phyloP scores from a whole-genome alignment of 2,113 vertebrate genomes.

The Paramormyrops kingsleyae region DNA sequence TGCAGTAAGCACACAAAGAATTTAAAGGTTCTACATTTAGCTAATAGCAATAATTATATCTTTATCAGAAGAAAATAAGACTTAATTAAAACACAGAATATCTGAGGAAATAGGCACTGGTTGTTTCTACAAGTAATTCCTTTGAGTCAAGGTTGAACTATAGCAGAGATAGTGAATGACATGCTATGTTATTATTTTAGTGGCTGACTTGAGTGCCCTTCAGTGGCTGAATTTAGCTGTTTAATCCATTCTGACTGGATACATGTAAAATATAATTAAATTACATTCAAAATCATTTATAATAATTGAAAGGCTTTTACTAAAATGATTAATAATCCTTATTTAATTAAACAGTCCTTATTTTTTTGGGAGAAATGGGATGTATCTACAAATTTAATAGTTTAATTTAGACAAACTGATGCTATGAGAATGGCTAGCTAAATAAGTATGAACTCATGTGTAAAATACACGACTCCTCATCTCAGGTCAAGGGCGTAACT shows the following conservation, averaged over 20 bases:
- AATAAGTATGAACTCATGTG: not conserved
- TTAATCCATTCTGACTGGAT: not conserved
- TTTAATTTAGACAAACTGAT: not conserved
- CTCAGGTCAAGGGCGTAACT: no score
- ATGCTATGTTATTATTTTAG: not conserved
- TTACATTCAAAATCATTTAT: not conserved
- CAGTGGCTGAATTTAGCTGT: not conserved
- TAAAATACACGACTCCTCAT: not conserved
- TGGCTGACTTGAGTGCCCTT: not conserved
- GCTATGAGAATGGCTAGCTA: not conserved
- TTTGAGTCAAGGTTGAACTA: not conserved
- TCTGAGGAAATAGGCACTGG: not conserved
- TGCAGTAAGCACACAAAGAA: not conserved
- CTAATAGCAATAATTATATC: not conserved
- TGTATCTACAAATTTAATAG: not conserved
- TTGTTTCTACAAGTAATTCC: not conserved
- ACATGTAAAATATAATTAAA: not conserved
- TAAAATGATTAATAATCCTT: not conserved
- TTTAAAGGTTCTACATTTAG: not conserved
- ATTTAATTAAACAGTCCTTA: not conserved
- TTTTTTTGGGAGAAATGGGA: not conserved
- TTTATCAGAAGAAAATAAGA: not conserved
- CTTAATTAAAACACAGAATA: not conserved
- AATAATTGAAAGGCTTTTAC: not conserved
- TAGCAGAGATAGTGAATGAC: not conserved